Evolutionary conservation across 2,888 invertebrate genomes (phyloP).

Genomic region (Mystacides longicornis): DNA sequence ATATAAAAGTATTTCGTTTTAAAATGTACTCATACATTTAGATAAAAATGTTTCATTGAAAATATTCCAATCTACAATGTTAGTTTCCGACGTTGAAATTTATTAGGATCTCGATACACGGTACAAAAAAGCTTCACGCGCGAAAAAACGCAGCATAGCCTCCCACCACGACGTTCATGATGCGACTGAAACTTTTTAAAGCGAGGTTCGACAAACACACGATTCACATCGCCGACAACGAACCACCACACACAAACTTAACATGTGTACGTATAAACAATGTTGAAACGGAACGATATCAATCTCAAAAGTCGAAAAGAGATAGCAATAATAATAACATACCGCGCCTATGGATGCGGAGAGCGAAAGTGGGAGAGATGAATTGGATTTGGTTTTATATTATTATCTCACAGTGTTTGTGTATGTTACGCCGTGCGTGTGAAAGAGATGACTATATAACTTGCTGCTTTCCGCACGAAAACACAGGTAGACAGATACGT

Average conservation of each 20-base stretch:
- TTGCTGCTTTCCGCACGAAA: not conserved
- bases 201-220: slow-evolving; percentile 12
- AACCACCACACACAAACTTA: slow-evolving; percentile 4
- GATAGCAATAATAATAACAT: slow-evolving; percentile 9
- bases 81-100: no score
- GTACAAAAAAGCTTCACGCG: no score
- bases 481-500: not conserved
- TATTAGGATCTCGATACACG: no score
- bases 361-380: slow-evolving; percentile 12
- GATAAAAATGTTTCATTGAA: no score
- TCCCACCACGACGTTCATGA: slow-evolving; percentile 14
- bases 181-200: slow-evolving; percentile 21
- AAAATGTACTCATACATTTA: no score
- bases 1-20: no score
- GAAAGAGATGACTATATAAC: not conserved
- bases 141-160: not conserved
- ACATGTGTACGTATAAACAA: not conserved
- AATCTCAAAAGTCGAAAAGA: slow-evolving; percentile 9
- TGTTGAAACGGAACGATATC: not conserved
- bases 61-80: no score
- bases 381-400: slow-evolving; percentile 3
- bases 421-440: not conserved
- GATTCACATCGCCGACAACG: slow-evolving; percentile 10
- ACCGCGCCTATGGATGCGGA: slow-evolving; percentile 6
- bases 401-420: not conserved